Conservation (phyloP, 2,797 vertebrate species). For the Takifugu rubripes region DNA sequence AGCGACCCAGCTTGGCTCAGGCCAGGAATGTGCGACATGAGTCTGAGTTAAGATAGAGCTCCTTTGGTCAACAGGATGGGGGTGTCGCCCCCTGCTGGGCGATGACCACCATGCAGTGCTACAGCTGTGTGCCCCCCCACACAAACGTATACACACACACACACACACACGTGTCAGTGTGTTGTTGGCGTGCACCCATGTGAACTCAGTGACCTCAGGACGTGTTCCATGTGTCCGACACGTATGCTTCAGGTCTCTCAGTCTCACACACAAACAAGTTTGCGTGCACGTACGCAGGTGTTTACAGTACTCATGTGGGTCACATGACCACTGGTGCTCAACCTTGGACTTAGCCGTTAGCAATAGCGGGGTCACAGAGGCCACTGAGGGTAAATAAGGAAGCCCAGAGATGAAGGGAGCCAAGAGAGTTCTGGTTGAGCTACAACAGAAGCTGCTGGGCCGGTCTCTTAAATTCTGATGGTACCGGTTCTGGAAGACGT, state of each 20-base stretch:
- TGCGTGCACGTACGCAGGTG: conserved; percentile 2
- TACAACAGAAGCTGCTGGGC: no score
- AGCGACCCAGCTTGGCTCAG: conserved; percentile 47
- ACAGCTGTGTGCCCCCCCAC: conserved; percentile 73
- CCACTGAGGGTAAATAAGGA: conserved; percentile 48
- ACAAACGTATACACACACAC: conserved; percentile 41
- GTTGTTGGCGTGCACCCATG: no score
- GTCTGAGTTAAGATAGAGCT: conserved; percentile 66
- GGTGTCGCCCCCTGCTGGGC: conserved; percentile 71
- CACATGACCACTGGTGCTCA: conserved; percentile 33
- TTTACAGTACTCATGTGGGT: conserved; percentile 17
- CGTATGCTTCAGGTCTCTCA: no score
- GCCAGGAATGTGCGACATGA: conserved; percentile 69
- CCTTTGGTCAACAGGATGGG: conserved; percentile 67
- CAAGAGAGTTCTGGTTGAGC: conserved; percentile 9
- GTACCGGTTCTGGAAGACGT: no score
- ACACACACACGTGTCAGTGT: conserved; percentile 4
- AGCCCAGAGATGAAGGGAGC: conserved; percentile 25
- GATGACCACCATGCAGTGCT: conserved; percentile 59
- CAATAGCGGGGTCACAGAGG: conserved; percentile 38
- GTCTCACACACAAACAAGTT: no score
- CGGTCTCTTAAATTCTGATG: no score
- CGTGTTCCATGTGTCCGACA: no score
- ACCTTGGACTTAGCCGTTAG: conserved; percentile 53
- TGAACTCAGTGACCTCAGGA: no score